Base-by-base conservation (phyloP, 2,113 vertebrate genomes). In the Crotalus tigris region DNA sequence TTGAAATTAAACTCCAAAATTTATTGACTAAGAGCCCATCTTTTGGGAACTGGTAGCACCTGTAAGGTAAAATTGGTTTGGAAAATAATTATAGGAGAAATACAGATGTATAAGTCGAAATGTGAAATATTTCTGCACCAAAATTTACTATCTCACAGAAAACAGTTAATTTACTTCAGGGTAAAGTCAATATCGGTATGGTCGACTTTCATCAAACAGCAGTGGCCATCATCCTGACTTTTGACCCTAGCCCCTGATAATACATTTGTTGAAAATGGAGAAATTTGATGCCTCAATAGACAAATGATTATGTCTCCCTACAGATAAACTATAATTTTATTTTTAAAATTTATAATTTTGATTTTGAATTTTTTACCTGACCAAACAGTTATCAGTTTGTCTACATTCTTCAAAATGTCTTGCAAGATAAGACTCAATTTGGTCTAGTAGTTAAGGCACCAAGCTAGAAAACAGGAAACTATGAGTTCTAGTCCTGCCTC, bases 301-400 rank as follows among this genome's bases (percentile, higher is more conserved):
- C 15, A 87, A 86, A 15, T 33, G 58, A 0, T 0, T 92, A 3
- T 57, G 9, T 90, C 90, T 59, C 90, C 7, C 24, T 94, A 87
- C 4, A 94, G 88, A 88, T 91, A 21, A 0, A 64, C 1, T 46
- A 55, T 0, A 19, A 0, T 39, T 5, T 54, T 12, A 46, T 24
- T 86, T 94, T 81, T 9, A 58, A 49, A 90, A 12, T 13, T 85
- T 0, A 94, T 86, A 90, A 81, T n/a, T 29, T 54, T 93, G 88
- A 64, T n/a, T 81, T 54, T 44, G 33, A 33, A 29, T 44, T 29
- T 51, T 55, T 89, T 81, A 12, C 24, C 24, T 89, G 61, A 39
- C 51, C 51, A 81, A 46, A 21, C 39, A 44, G 44, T 91, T 69
- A 51, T 85, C 86, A 91, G 61, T 1, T 85, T 53, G 69, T 49